phyloP scores from a whole-genome alignment of 2,888 invertebrate genomes.

The Epistrophella euchroma region DNA sequence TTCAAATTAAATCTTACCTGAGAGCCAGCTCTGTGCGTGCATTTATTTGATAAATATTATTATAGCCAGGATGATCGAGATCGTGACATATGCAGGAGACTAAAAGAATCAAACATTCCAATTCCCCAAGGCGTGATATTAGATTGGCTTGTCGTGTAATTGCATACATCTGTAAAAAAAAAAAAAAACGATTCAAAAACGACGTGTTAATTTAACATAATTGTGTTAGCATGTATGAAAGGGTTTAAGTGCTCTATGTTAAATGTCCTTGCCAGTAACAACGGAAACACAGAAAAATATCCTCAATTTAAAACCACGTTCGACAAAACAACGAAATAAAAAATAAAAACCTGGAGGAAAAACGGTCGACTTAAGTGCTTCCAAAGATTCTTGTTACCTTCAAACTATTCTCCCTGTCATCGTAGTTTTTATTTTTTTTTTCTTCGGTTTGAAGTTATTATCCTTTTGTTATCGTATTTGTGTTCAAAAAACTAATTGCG shows the following conservation, averaged over 20 bases:
- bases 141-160: constrained; percentile 90
- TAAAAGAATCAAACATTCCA: constrained; percentile 90
- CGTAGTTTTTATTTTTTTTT: constrained; percentile 32
- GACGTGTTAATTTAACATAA: constrained; percentile 37
- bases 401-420: constrained; percentile 15
- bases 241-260: constrained; percentile 21
- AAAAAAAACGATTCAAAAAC: neutral
- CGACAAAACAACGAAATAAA: constrained; percentile 16
- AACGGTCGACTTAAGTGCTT: constrained; percentile 58
- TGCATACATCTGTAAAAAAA: constrained; percentile 89
- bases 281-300: constrained; percentile 9
- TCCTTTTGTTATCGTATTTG: constrained; percentile 65
- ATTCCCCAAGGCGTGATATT: constrained; percentile 88
- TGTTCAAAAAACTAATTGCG: constrained; percentile 56
- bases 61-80: constrained; percentile 91
- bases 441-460: constrained; percentile 53
- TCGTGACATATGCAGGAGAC: constrained; percentile 93
- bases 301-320: neutral
- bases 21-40: constrained; percentile 92
- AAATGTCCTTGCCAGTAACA: constrained; percentile 49
- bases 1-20: constrained; percentile 82
- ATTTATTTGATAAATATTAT: constrained; percentile 92
- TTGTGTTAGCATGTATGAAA: constrained; percentile 23
- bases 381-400: constrained; percentile 56
- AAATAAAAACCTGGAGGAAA: constrained; percentile 6